These are phyloP conservation scores for Falco punctatus DNA, from an alignment of 2,113 vertebrate genomes.

Conservation along the genomic window DNA sequence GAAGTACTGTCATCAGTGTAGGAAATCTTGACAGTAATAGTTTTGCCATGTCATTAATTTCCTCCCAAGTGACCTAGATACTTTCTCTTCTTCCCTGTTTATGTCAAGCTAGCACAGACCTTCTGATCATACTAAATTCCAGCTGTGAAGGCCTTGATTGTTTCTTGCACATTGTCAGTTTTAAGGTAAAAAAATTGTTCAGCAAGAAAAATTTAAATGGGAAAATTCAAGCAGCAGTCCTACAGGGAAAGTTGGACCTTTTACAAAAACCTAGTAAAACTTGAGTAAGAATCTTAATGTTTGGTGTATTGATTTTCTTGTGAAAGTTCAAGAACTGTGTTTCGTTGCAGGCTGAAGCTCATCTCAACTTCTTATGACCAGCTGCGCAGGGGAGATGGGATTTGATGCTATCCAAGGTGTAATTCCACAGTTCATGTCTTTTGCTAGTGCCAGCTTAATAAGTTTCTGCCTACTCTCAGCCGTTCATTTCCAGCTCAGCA, in stretches of 20 bases:
- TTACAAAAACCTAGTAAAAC: background rate
- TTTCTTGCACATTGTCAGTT: background rate
- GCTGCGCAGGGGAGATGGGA: constrained; percentile 51
- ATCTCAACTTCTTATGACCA: constrained; percentile 25
- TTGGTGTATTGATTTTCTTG: constrained; percentile 20
- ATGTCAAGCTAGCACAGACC: background rate
- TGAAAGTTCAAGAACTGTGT: constrained; percentile 16
- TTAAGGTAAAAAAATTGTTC: background rate
- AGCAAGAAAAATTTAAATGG: background rate
- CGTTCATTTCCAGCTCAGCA: constrained; percentile 58
- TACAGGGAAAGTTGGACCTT: background rate
- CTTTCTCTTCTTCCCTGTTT: background rate
- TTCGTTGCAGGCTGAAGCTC: constrained; percentile 42
- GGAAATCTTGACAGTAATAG: background rate
- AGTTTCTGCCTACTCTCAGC: constrained; percentile 2
- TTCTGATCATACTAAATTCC: background rate
- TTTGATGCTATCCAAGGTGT: constrained; percentile 36
- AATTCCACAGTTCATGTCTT: constrained; percentile 49
- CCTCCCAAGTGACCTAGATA: background rate
- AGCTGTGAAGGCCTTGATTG: background rate
- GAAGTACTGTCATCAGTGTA: background rate
- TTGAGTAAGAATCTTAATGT: background rate
- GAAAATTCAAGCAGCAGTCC: background rate
- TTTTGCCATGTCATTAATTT: background rate
- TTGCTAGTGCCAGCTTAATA: background rate